These are phyloP conservation scores for Drosophila anomelani DNA, from an alignment of 2,888 invertebrate species.

Conservation along the genomic window DNA sequence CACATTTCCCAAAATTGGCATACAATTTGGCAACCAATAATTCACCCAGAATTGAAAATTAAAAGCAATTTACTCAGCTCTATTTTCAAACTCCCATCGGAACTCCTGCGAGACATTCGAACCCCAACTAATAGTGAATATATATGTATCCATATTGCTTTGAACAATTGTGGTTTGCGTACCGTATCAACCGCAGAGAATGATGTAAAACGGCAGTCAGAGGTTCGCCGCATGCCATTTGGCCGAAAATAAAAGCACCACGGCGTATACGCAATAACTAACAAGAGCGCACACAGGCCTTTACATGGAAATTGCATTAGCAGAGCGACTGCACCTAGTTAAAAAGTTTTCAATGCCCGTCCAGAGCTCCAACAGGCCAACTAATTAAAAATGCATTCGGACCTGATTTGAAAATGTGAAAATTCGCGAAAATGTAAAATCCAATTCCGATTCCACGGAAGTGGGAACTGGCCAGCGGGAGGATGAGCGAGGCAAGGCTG, in stretches of 20 bases:
- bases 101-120: background rate
- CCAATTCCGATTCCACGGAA: slow-evolving; percentile 34
- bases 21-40: slow-evolving; percentile 6
- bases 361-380: slow-evolving; percentile 12
- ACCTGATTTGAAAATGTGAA: slow-evolving; percentile 45
- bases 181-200: slow-evolving; percentile 30
- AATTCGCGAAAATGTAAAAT: slow-evolving; percentile 46
- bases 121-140: slow-evolving; percentile 8
- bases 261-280: slow-evolving; percentile 57
- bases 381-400: slow-evolving; percentile 67
- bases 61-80: slow-evolving; percentile 17
- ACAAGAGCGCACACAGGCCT: slow-evolving; percentile 10
- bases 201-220: slow-evolving; percentile 29
- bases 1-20: background rate
- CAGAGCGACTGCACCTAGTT: slow-evolving; percentile 34
- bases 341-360: slow-evolving; percentile 18
- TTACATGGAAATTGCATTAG: slow-evolving; percentile 61
- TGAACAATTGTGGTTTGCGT: slow-evolving; percentile 30
- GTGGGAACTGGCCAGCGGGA: background rate
- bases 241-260: slow-evolving; percentile 28
- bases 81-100: slow-evolving; percentile 8
- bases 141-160: slow-evolving; percentile 8
- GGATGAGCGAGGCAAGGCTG: background rate
- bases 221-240: slow-evolving; percentile 31
- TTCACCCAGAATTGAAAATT: slow-evolving; percentile 8